phyloP scores from a whole-genome alignment of 2,797 vertebrate genomes.

The Cirrhinus mrigala region DNA sequence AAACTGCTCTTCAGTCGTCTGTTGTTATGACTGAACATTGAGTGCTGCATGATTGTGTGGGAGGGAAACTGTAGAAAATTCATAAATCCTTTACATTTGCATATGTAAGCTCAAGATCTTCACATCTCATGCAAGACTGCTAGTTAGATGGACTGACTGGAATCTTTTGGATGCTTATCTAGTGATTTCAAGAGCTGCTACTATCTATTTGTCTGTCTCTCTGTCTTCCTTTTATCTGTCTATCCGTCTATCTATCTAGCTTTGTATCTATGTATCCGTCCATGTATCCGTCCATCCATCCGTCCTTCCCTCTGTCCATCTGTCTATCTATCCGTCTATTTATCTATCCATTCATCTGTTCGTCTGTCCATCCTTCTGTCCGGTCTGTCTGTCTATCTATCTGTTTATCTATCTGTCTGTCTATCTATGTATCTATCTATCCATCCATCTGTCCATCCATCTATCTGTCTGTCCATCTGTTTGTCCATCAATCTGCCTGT shows the following conservation, averaged over 20 bases:
- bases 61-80: slow-evolving; percentile 30
- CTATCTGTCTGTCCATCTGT: neutral
- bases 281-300: no score
- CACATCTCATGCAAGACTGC: neutral
- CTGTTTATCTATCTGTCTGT: neutral
- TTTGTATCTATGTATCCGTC: neutral
- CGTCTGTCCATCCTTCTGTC: no score
- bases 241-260: neutral
- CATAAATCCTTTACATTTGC: slow-evolving; percentile 29
- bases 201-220: neutral
- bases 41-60: slow-evolving; percentile 36
- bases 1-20: slow-evolving; percentile 31
- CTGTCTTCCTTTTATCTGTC: no score
- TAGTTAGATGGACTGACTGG: neutral
- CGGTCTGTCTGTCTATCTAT: neutral
- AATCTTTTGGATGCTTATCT: neutral
- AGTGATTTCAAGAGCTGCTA: neutral
- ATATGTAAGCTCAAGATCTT: slow-evolving; percentile 6
- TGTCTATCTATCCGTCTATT: neutral
- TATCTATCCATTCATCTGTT: no score
- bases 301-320: fast-evolving
- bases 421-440: no score
- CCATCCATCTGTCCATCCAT: neutral
- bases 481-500: neutral
- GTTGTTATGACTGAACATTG: slow-evolving; percentile 43